Percentiles rank a stretch among this genome's conserved stretches.
Evolutionary conservation across 2,797 vertebrate genomes (phyloP).

Genomic region (Psittacula derbiana): DNA sequence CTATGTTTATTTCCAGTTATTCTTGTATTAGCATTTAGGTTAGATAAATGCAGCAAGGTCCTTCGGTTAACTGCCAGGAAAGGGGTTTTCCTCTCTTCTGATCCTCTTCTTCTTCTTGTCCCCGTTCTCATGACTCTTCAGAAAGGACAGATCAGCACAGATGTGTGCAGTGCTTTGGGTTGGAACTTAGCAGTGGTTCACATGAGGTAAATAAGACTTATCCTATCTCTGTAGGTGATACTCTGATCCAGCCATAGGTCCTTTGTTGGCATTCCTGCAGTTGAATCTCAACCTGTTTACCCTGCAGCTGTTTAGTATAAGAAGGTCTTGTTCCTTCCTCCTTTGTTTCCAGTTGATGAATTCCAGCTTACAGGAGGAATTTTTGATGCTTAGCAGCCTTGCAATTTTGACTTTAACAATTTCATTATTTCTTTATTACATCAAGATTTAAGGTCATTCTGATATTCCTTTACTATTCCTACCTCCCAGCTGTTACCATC

Average conservation of each 20-base stretch:
- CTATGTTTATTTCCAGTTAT: not conserved
- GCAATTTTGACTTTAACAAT: not conserved
- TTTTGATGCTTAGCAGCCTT: not conserved
- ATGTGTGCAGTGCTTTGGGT: not conserved
- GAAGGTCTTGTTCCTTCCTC: not conserved
- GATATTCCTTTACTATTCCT: not conserved
- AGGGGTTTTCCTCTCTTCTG: not conserved
- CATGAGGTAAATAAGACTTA: not conserved
- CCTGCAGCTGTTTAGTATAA: not conserved
- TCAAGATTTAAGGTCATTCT: not conserved
- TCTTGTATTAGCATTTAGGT: not conserved
- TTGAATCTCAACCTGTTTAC: not conserved
- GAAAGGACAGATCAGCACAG: not conserved
- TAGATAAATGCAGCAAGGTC: not conserved
- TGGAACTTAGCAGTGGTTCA: not conserved
- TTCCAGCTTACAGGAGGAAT: not conserved
- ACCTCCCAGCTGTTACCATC: not conserved
- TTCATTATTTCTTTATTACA: not conserved
- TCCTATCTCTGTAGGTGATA: not conserved
- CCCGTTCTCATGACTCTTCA: not conserved
- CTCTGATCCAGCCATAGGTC: not conserved
- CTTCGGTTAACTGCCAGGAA: not conserved
- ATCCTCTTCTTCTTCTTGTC: not conserved
- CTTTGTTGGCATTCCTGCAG: accelerated
- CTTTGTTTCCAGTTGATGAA: not conserved